Evolutionary conservation across 2,113 vertebrate species (phyloP), one percentile per base, ranked within the genome.

Genomic region (Xenopus tropicalis): DNA sequence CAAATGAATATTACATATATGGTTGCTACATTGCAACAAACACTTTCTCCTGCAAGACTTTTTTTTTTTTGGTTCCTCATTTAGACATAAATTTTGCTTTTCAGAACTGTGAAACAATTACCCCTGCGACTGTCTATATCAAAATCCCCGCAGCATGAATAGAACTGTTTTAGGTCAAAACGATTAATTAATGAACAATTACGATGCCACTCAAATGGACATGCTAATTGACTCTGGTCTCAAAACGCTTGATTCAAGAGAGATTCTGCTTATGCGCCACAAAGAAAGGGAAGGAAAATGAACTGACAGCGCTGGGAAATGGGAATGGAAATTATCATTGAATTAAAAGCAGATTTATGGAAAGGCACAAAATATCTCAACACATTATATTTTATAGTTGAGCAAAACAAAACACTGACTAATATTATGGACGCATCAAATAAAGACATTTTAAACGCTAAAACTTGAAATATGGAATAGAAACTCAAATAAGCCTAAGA

Each of bases 171-270:
- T 83, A 86, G 87, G 86, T 88, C 86, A 90, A 87, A 89, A 78
- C 78, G 85, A 88, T 85, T 85, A 86, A 85, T 79, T 89, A 94
- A 91, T 90, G 85, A 93, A 84, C 93, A 93, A 95, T 90, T 91
- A 88, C 85, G 85, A 84, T 87, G 91, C 90, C 93, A 95, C 90
- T 95, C 93, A 94, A 88, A 80, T 79, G 85, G 87, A 77, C 82
- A 83, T 19, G 70, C 78, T 84, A 88, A 82, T 78, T 82, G 75
- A 83, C 75, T 82, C 74, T 69, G 67, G 80, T 73, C 77, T 83
- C 74, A 76, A 85, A 83, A 85, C 69, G 78, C 21, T 72, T 37
- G 78, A 70, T 84, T 84, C 73, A 77, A 65, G 85, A 85, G 73
- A 79, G 69, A 83, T 73, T 82, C 14, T 23, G 65, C 59, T 61